Evolutionary conservation across 2,797 vertebrate species (phyloP), one percentile per base, ranked within the genome.

Genomic region (Micromesistius poutassou): DNA sequence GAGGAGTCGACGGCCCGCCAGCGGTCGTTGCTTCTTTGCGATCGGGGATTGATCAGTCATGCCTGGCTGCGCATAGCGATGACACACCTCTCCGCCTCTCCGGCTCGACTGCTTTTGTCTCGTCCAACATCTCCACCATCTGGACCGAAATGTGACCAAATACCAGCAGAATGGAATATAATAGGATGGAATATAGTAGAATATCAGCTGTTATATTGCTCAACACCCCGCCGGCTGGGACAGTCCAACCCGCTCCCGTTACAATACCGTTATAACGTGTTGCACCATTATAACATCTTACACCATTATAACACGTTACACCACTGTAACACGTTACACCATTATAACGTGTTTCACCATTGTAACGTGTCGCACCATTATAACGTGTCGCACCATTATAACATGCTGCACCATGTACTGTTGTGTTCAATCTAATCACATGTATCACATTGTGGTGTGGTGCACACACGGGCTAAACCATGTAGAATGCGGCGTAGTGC

Each of bases 41-140:
- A 70, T 81, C 73, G 2, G 73, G 62, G 62, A 84, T 86, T 74
- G 77, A 78, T 76, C 14, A 87, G 78, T 74, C 76, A 66, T 73
- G 55, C 79, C 72, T 80, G 82, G 19, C 9, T 55, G 82, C 30
- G 28, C 70, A 36, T 14, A 28, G 66, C 31, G 19, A 75, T 7
- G 55, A 62, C 55, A n/a, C 55, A 50, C 16, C n/a, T 16, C 66
- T 30, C 28, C 1, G 68, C 16, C n/a, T 16, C 66, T 70, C 28
- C 1, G 68, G 68, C 28, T 71, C 25, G 28, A 30, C 68, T 71
- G 68, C 68, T 71, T 13, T 28, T 30, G 68, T 31, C 68, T 31
- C 25, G 68, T 8, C 55, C 55, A 16, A 42, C 40, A 13, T 42
- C 14, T 42, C 40, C 1, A n/a, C 14, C 22, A n/a, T 62, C 10